Base-by-base conservation (phyloP, 2,888 invertebrate species). In the Smittia aterrima region DNA sequence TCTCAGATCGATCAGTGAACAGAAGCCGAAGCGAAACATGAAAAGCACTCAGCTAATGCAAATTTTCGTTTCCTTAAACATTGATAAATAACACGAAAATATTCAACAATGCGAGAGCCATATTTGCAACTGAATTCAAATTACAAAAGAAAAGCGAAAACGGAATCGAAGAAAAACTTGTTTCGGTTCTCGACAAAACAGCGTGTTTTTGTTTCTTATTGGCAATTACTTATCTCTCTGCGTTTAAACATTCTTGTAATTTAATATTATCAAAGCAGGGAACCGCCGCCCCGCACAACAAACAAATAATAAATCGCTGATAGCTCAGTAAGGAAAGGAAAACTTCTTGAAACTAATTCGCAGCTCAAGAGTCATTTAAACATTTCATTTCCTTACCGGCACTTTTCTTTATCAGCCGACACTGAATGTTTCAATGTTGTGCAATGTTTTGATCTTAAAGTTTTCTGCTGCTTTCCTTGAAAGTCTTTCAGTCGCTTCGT, bases 181-280 rank as follows among this genome's bases (percentile, higher is more conserved):
- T 58, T 58, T 58, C 11, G 4, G 22, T 3, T 20, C 11, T 22
- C 22, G 58, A 58, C 58, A 58, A 58, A 58, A 58, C 58, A 58
- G 9, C 58, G 58, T 58, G 58, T 58, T 58, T 58, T 22, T 58
- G 20, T 58, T 58, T 18, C 20, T 58, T 58, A 58, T 58, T 58
- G 58, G 58, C 58, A 58, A 58, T 58, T 58, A 58, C 58, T 58
- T 58, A 58, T 58, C 58, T 58, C 58, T 20, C 58, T 54, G 70
- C 70, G 54, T 71, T 71, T 58, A 11, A 58, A 22, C 58, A 58
- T 58, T 58, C n/a, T 22, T 58, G 58, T 58, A 58, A 58, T 58
- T 58, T 58, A 58, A 58, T 22, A 58, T 58, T 58, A 58, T 58
- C 58, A 58, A 58, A 58, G 58, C 7, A 6, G 22, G n/a, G 18